Evolutionary conservation across 2,888 invertebrate genomes (phyloP), one percentile per base, ranked within the genome.

Genomic region (Tortrix viridana): DNA sequence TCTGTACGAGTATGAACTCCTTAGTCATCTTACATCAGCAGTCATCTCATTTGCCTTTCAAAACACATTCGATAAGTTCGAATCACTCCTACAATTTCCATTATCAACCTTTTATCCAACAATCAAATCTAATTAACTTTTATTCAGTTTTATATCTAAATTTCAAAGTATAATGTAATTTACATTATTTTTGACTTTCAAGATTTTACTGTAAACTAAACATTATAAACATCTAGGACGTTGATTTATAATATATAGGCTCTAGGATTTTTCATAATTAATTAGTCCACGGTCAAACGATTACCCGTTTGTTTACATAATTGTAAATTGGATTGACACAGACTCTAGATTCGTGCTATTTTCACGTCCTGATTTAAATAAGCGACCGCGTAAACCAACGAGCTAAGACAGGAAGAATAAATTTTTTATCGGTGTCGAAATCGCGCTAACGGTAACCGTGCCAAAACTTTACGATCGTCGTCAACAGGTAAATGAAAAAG

Each of bases 391-490:
- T 58, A 43, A 58, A 20, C 49, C 18, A 26, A 41, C 43, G 43
- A 49, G 26, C 58, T 19, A 12, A 6, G 18, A 14, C 49, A 41
- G 49, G 58, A 41, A 58, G 26, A 20, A 47, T 46, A 37, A 46
- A 56, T 37, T 16, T 56, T 56, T 56, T 56, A 56, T 56, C 37
- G 55, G 20, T 37, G 37, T 46, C 55, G 22, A 22, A 47, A 56
- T 18, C n/a, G 22, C 20, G 19, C 37, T 19, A 19, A 18, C 32
- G 6, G 48, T 23, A 2, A 18, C 7, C 18, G 44, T 44, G 41
- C 41, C 41, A 41, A 41, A 41, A 16, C 16, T 5, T 41, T 41
- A 4, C 41, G n/a, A n/a, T n/a, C 38, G 38, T 12, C 38, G 38
- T 38, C 4, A 3, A 5, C n/a, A 5, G 5, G 14, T n/a, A 38